A percentile compares a stretch with the other conserved stretches of the same genome.
Conservation (phyloP, 2,113 vertebrate species). For the Anhinga rufa region DNA sequence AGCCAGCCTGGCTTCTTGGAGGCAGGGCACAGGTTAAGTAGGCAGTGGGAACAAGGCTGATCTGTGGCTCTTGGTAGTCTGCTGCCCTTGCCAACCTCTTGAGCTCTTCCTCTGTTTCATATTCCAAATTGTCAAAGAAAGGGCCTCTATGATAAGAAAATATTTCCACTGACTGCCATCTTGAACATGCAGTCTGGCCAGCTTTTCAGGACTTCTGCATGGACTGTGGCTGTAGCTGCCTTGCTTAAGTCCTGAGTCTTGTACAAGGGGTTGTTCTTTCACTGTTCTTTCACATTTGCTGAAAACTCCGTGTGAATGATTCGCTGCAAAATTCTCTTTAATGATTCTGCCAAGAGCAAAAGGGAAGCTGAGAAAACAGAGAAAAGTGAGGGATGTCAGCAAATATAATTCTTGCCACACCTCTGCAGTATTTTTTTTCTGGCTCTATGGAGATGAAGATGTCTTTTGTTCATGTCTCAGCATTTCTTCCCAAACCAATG, state of each 20-base stretch:
- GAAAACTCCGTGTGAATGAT: background rate
- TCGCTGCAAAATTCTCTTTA: background rate
- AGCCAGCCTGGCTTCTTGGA: background rate
- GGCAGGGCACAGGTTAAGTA: background rate
- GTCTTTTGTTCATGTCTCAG: background rate
- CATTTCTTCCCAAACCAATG: background rate
- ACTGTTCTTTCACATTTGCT: background rate
- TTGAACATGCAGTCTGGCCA: background rate
- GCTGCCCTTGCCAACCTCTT: background rate
- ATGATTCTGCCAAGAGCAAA: background rate
- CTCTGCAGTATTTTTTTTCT: background rate
- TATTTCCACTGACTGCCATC: background rate
- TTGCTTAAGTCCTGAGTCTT: background rate
- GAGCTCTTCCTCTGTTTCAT: background rate
- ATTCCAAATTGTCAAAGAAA: background rate
- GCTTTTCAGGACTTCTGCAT: background rate
- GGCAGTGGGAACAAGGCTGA: background rate
- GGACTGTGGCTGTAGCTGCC: background rate
- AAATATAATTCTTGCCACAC: background rate
- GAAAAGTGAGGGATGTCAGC: background rate
- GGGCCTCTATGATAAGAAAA: background rate
- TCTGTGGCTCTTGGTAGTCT: background rate
- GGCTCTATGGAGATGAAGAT: background rate
- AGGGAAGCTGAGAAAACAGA: background rate
- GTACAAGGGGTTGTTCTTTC: background rate